Conservation (phyloP, 2,113 vertebrate genomes). For the Halichoeres trimaculatus region DNA sequence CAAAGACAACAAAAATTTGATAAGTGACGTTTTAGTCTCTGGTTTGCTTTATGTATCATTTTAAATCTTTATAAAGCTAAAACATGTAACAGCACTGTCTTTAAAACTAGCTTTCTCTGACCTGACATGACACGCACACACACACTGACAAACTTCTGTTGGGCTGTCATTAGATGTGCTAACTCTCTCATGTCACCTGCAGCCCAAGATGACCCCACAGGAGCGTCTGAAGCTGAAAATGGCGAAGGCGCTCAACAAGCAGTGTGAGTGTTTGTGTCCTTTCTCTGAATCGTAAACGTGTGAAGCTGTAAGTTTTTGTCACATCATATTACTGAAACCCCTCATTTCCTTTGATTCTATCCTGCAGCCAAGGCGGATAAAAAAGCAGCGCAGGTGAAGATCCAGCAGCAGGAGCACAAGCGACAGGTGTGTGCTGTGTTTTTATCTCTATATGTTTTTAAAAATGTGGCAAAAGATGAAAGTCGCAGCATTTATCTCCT, state of each 20-base stretch:
- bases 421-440: constrained; percentile 84
- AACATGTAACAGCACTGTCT: constrained; percentile 21
- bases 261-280: constrained; percentile 84
- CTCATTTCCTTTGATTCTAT: not conserved
- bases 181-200: constrained; percentile 74
- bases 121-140: not conserved
- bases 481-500: not conserved
- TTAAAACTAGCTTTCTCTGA: not conserved
- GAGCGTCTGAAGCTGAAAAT: constrained; percentile 92
- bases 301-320: not conserved
- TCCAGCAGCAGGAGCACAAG: constrained; percentile 92
- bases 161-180: constrained; percentile 49
- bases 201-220: constrained; percentile 94
- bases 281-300: not conserved
- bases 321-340: not conserved
- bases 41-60: constrained; percentile 28
- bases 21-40: constrained; percentile 18
- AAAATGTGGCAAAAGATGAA: not conserved
- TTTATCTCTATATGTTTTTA: not conserved
- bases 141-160: constrained; percentile 12
- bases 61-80: constrained; percentile 34
- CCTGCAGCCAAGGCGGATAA: constrained; percentile 93
- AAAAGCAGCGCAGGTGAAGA: constrained; percentile 92
- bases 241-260: constrained; percentile 95
- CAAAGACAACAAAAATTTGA: constrained; percentile 32